Evolutionary conservation across 30 jellyfish, hydroid and myxozoan genomes (phyloP).

Genomic region (Aurelia coerulea): DNA sequence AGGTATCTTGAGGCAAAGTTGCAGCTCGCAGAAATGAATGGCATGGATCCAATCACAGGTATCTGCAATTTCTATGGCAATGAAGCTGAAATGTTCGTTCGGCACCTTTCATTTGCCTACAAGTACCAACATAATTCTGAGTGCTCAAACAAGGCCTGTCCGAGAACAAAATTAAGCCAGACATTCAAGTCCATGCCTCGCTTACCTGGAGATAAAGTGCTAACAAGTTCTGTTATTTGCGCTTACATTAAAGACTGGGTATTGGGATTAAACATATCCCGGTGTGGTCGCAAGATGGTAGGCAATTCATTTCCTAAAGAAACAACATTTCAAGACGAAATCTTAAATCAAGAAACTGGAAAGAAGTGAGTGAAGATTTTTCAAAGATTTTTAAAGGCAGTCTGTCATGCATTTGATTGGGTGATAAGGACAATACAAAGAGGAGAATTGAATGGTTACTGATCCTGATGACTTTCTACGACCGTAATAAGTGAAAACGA

Average conservation of each 20-base stretch:
- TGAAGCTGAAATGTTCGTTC: not conserved
- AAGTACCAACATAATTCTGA: not conserved
- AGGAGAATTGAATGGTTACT: too few species aligned
- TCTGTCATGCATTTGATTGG: too few species aligned
- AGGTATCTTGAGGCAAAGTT: constrained; percentile 18
- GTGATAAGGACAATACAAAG: too few species aligned
- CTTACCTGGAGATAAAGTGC: constrained; percentile 10
- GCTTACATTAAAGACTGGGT: not conserved
- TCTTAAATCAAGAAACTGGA: constrained; percentile 15
- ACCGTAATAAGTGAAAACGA: too few species aligned
- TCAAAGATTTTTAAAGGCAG: too few species aligned
- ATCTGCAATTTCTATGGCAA: constrained; percentile 7
- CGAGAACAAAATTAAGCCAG: not conserved
- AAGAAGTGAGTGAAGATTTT: not conserved
- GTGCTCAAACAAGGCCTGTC: constrained; percentile 12
- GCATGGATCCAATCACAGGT: constrained; percentile 28
- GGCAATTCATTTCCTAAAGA: constrained; percentile 18
- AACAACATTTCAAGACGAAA: constrained; percentile 1
- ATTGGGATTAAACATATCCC: not conserved
- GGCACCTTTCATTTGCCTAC: not conserved
- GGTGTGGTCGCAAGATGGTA: constrained; percentile 19
- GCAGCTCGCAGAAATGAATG: constrained; percentile 22
- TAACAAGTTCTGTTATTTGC: not conserved
- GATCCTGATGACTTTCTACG: too few species aligned
- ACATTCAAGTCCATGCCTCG: constrained; percentile 14